phyloP scores from a whole-genome alignment of 2,888 invertebrate genomes.

The Trichogramma evanescens region DNA sequence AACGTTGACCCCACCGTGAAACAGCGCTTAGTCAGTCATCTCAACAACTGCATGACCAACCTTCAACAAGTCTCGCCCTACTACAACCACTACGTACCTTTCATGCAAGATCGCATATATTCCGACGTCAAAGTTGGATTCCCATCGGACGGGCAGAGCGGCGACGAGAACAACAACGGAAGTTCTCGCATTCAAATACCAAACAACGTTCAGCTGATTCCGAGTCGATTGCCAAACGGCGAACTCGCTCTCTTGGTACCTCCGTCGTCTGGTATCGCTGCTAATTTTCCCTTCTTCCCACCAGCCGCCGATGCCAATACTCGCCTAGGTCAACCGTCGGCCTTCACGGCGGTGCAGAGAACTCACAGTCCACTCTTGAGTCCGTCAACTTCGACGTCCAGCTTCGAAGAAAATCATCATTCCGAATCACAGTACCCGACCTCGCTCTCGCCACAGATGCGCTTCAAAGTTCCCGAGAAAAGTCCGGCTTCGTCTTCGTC shows the following conservation, averaged over 20 bases:
- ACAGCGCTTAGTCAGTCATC: slow-evolving; percentile 60
- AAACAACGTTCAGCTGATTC: slow-evolving; percentile 60
- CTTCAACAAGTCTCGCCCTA: slow-evolving; percentile 51
- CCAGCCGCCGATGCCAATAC: slow-evolving; percentile 32
- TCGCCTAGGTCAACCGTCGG: slow-evolving; percentile 38
- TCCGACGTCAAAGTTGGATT: slow-evolving; percentile 46
- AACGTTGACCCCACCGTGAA: slow-evolving; percentile 57
- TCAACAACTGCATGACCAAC: slow-evolving; percentile 59
- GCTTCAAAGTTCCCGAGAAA: slow-evolving; percentile 40
- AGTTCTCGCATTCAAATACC: slow-evolving; percentile 55
- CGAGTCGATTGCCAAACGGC: slow-evolving; percentile 58
- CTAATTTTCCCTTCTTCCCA: slow-evolving; percentile 49
- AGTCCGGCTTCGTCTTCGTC: slow-evolving; percentile 29
- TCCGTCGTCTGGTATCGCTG: slow-evolving; percentile 48
- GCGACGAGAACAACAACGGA: slow-evolving; percentile 51
- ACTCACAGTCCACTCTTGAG: slow-evolving; percentile 63
- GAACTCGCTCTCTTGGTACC: slow-evolving; percentile 63
- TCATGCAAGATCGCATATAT: slow-evolving; percentile 45
- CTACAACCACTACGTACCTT: slow-evolving; percentile 45
- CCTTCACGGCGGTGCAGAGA: slow-evolving; percentile 47
- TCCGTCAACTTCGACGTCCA: slow-evolving; percentile 64
- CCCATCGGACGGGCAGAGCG: slow-evolving; percentile 37
- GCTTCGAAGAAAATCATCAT: slow-evolving; percentile 53
- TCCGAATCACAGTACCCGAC: slow-evolving; percentile 41
- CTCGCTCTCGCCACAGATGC: slow-evolving; percentile 31